Evolutionary conservation across 2,888 invertebrate genomes (phyloP), one percentile per base, ranked within the genome.

Genomic region (Phyllotreta striolata): DNA sequence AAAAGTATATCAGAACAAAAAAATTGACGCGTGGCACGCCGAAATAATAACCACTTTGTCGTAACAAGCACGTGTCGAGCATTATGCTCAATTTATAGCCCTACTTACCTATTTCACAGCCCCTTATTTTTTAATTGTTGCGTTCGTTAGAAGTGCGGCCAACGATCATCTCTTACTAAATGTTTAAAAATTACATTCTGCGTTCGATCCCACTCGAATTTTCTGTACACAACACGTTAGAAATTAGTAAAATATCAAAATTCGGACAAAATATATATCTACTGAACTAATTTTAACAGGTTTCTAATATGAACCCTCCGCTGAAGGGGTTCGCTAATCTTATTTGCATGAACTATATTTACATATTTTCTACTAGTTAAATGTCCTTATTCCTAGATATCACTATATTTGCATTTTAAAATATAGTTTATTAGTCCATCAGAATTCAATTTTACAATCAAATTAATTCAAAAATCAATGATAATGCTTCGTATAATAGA

Each of bases 41-140:
- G 67, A 68, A 69, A 71, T 73, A 75, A 73, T 71, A 74, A 70
- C 75, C 73, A 75, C 75, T 75, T 75, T 73, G 71, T 72, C 72
- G 62, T 70, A 69, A 72, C 70, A 69, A 72, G 70, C 75, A 74
- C 75, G 74, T 73, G 74, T 67, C 67, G 55, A 70, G 64, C 70
- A 72, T 75, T 73, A 75, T 68, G 71, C 69, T 61, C 72, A 70
- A 73, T 74, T 73, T 74, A 75, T 75, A 67, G 70, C 71, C 66
- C 68, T 73, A 70, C 73, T 73, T 72, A 73, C 69, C 66, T 71
- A 70, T 73, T 72, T 72, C 73, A 73, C 74, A 64, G 72, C 63
- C 68, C 70, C 68, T 68, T 64, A 68, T 67, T 64, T 64, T 68
- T 63, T 67, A 62, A 66, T 67, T 61, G 54, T 58, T 58, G 43